These are phyloP conservation scores for Synergus laeviventris DNA, from an alignment of 2,888 invertebrate genomes.

Conservation along the genomic window DNA sequence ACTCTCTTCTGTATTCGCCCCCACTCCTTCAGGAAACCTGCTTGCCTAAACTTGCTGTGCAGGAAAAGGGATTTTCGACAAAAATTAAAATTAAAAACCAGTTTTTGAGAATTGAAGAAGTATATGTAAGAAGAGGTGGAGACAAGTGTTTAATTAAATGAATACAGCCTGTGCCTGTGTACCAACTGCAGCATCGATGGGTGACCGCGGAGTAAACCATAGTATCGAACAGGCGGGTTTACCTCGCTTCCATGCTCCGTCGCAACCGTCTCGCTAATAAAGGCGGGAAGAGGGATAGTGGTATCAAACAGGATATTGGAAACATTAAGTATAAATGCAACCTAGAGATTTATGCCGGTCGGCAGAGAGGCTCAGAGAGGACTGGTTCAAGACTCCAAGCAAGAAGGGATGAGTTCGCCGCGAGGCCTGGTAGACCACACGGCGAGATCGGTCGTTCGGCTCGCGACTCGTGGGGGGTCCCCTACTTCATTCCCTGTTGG, in stretches of 20 bases:
- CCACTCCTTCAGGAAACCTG: too few relatives aligned
- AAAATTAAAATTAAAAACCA: too few relatives aligned
- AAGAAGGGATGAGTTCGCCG: conserved; percentile 72
- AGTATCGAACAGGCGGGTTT: conserved; percentile 38
- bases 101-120: neutral
- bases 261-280: conserved; percentile 54
- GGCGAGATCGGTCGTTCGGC: conserved; percentile 62
- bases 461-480: conserved; percentile 68
- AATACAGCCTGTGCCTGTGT: neutral
- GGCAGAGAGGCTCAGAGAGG: conserved; percentile 43
- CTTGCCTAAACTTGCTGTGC: too few relatives aligned
- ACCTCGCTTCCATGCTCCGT: conserved; percentile 34
- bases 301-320: conserved; percentile 69
- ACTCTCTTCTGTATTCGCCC: too few relatives aligned
- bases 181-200: neutral
- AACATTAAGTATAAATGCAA: conserved; percentile 57
- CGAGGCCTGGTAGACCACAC: conserved; percentile 72
- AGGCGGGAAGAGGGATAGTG: conserved; percentile 55
- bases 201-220: neutral
- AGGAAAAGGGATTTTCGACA: too few relatives aligned
- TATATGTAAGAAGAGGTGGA: neutral
- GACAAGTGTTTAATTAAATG: neutral
- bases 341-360: conserved; percentile 64
- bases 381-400: conserved; percentile 61
- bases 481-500: conserved; percentile 54